These are phyloP conservation scores for Pachyseris speciosa DNA, from an alignment of 64 coral and sea anemone species.

Conservation along the genomic window DNA sequence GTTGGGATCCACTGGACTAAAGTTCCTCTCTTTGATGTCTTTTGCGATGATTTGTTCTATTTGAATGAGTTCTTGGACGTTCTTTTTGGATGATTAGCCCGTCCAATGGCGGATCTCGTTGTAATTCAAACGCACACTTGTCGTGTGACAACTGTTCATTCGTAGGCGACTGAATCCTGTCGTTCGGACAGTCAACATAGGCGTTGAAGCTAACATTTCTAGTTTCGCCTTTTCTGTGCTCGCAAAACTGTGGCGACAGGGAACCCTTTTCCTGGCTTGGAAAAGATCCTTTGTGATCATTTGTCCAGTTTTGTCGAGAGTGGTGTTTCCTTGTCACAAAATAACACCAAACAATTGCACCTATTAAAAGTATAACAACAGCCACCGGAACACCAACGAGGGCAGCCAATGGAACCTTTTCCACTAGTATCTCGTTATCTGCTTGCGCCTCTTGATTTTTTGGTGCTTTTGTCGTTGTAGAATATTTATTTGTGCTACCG, in stretches of 20 bases:
- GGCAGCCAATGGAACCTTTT: conserved; percentile 50
- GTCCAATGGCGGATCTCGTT: conserved; percentile 3
- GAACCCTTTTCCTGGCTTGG: neutral
- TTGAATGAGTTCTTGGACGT: neutral
- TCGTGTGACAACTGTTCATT: neutral
- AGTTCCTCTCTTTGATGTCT: neutral
- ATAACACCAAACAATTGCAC: conserved; percentile 67
- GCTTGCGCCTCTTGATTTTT: neutral
- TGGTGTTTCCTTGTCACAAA: conserved; percentile 36
- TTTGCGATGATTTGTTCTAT: conserved; percentile 10
- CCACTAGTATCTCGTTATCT: neutral
- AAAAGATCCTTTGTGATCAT: neutral
- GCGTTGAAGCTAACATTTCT: conserved; percentile 18
- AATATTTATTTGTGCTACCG: neutral
- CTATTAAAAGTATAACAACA: conserved; percentile 30
- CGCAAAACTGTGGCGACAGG: neutral
- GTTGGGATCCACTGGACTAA: neutral
- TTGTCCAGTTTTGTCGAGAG: neutral
- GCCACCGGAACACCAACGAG: conserved; percentile 53
- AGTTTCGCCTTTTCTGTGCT: neutral
- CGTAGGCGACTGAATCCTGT: neutral
- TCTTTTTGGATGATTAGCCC: neutral
- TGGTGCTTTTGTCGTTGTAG: neutral
- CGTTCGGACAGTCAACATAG: conserved; percentile 21
- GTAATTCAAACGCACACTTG: neutral